Base-by-base conservation (phyloP, 1,140 invertebrate genomes). In the Drosophila arizonae region DNA sequence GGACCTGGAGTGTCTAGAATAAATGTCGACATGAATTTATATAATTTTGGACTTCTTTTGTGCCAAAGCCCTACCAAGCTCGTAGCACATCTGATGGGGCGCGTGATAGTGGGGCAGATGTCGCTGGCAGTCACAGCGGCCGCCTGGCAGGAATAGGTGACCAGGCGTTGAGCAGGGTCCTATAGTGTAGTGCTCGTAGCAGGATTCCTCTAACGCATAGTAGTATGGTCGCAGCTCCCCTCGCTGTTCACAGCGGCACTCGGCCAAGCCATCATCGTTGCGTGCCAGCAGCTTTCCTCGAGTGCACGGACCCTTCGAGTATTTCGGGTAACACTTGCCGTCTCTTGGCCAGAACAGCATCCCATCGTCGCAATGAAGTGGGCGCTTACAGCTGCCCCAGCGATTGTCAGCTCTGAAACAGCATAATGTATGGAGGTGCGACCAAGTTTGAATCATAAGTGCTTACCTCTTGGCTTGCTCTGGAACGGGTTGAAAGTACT, bases 101-200 rank as follows among this genome's bases (percentile, higher is more conserved):
- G 93, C 92, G 80, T 96, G 93, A 90, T 95, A 97, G 78, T 97
- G 95, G 3, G 95, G 95, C 72, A 97, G 77, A 67, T 94, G 92
- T 2, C 90, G 71, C 61, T 94, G 93, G 75, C 96, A 97, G 24
- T 95, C 96, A 79, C 96, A 97, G 4, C 90, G 92, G 1, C 94
- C 94, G 6, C 94, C 94, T 0, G 96, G 95, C 60, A 97, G 90
- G 90, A 96, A 96, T 43, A 97, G 91, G 84, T 95, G 93, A 0
- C 96, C 96, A 2, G 92, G 93, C 82, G 95, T 94, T 36, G 93
- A 93, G 81, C 96, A 97, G 4, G 96, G 96, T 1, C 96, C 96
- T 72, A 93, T 94, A 0, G 95, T 95, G 78, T 95, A 96, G 85
- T 96, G 95, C 76, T 96, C 95, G 76, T 96, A 95, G 80, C 96